Evolutionary conservation across 2,113 vertebrate species (phyloP).

Genomic region (Gyps fulvus): DNA sequence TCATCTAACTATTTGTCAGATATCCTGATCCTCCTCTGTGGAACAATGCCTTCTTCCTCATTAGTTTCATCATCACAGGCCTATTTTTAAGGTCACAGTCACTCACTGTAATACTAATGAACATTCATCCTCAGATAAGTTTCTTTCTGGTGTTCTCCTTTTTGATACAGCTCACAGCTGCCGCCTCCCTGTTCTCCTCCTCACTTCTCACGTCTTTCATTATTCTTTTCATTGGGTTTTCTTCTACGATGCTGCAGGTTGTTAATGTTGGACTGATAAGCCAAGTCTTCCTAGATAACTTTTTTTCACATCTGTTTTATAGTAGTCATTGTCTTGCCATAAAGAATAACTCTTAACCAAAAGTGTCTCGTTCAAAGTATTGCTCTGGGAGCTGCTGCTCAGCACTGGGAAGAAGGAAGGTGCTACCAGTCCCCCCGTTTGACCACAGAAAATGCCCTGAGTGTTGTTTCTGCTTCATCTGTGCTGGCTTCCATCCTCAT

Average conservation of each 20-base stretch:
- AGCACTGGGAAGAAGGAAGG: background rate
- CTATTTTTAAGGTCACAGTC: constrained; percentile 5
- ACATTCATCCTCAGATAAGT: background rate
- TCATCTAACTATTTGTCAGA: background rate
- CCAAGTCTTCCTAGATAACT: background rate
- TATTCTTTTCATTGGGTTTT: background rate
- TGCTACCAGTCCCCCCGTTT: background rate
- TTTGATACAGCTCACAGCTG: background rate
- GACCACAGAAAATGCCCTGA: background rate
- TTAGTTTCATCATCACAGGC: background rate
- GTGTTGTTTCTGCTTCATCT: background rate
- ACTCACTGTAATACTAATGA: background rate
- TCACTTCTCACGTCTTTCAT: background rate
- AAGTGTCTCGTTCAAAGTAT: background rate
- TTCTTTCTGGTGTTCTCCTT: background rate
- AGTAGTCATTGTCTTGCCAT: background rate
- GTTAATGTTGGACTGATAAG: background rate
- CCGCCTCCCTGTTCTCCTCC: background rate
- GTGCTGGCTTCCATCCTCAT: background rate
- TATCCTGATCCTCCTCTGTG: background rate
- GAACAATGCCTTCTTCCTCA: background rate
- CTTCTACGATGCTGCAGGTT: background rate
- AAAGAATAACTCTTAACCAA: background rate
- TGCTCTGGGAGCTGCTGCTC: background rate
- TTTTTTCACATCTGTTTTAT: background rate